Conservation (phyloP, 2,888 invertebrate species). For the Tachina fera region DNA sequence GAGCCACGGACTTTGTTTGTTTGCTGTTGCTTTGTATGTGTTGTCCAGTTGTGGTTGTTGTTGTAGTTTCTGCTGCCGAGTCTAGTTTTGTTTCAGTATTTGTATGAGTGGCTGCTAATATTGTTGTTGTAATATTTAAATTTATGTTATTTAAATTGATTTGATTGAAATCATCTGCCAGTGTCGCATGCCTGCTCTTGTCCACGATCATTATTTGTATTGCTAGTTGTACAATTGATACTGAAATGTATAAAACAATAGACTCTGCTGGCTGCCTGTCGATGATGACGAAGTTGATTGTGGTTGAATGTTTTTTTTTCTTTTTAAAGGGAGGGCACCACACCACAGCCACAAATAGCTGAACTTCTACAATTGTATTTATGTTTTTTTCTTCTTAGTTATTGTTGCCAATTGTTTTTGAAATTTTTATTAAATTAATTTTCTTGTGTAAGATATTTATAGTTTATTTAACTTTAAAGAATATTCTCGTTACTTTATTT, state of each 20-base stretch:
- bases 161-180: constrained; percentile 72
- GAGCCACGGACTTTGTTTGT: constrained; percentile 55
- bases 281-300: constrained; percentile 24
- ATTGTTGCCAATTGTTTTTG: constrained; percentile 46
- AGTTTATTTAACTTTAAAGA: constrained; percentile 34
- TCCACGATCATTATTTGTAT: constrained; percentile 67
- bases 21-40: constrained; percentile 49
- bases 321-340: constrained; percentile 39
- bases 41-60: constrained; percentile 57
- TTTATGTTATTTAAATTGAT: constrained; percentile 73
- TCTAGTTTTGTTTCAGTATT: constrained; percentile 7
- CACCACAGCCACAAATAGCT: constrained; percentile 16
- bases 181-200: constrained; percentile 50
- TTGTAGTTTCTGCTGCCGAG: constrained; percentile 68
- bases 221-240: constrained; percentile 51
- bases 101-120: constrained; percentile 44
- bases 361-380: constrained; percentile 39
- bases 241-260: constrained; percentile 49
- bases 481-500: constrained; percentile 41
- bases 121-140: constrained; percentile 70
- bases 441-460: constrained; percentile 35
- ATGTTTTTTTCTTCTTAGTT: not conserved
- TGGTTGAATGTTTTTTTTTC: not conserved
- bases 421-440: constrained; percentile 54
- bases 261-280: constrained; percentile 26